phyloP scores from a whole-genome alignment of 1,140 invertebrate genomes.

The Metopolophium dirhodum region DNA sequence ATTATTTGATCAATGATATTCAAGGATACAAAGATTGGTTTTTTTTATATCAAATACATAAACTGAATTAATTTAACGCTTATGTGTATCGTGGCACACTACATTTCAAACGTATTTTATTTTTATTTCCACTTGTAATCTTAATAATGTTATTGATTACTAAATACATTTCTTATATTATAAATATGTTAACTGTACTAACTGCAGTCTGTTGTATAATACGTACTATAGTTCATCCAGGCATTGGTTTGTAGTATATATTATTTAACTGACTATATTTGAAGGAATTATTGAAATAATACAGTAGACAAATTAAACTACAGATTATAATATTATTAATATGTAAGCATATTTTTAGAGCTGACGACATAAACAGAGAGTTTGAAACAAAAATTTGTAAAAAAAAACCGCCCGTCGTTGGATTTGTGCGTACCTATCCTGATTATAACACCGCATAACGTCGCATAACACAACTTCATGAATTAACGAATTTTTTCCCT shows the following conservation, averaged over 20 bases:
- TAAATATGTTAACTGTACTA: too few relatives aligned
- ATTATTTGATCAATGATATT: background rate
- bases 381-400: background rate
- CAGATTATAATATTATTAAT: too few relatives aligned
- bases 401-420: too few relatives aligned
- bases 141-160: too few relatives aligned
- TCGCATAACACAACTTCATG: too few relatives aligned
- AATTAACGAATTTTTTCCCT: background rate
- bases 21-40: background rate
- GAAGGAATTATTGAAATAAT: background rate
- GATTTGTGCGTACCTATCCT: too few relatives aligned
- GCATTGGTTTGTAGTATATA: too few relatives aligned
- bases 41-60: background rate
- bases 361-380: background rate
- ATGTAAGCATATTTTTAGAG: background rate
- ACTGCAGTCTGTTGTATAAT: background rate
- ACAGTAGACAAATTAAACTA: background rate
- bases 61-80: slow-evolving; percentile 4
- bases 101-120: too few relatives aligned
- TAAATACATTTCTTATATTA: too few relatives aligned
- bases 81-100: background rate
- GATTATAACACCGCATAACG: too few relatives aligned
- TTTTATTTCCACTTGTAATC: background rate
- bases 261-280: too few relatives aligned
- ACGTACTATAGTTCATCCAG: background rate